These are phyloP conservation scores for Protobothrops flavoviridis DNA, from an alignment of 2,113 vertebrate species.

Conservation along the genomic window DNA sequence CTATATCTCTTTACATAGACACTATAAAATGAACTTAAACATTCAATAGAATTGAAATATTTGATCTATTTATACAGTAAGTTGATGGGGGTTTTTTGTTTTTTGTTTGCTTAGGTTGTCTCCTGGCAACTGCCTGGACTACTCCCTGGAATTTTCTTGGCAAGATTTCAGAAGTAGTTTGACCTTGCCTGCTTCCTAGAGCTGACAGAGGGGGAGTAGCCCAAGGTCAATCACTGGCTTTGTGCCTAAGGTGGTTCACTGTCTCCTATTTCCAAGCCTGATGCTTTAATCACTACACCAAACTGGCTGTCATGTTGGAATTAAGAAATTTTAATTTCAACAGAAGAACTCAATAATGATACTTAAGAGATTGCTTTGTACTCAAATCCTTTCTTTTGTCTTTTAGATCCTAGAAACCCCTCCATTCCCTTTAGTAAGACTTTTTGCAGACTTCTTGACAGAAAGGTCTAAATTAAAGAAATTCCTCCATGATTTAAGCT, in stretches of 20 bases:
- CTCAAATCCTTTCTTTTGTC: neutral
- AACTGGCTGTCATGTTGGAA: neutral
- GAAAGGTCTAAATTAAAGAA: neutral
- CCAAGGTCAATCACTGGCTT: neutral
- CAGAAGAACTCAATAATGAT: neutral
- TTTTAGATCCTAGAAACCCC: neutral
- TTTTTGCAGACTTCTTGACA: neutral
- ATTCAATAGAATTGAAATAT: neutral
- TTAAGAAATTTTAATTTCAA: neutral
- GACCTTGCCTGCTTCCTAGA: neutral
- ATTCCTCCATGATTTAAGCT: neutral
- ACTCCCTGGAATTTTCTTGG: neutral
- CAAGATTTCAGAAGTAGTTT: neutral
- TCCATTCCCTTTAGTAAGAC: no score
- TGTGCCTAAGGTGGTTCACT: neutral
- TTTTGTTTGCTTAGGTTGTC: neutral
- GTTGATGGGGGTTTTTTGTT: neutral
- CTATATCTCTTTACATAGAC: neutral
- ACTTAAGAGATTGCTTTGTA: neutral
- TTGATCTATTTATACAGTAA: neutral
- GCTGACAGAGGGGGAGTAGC: neutral
- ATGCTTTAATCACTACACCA: neutral
- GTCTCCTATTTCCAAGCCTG: neutral
- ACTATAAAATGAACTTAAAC: neutral
- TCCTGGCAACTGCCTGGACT: neutral